These are phyloP conservation scores for Neodiprion lecontei DNA, from an alignment of 1,140 invertebrate species.

Conservation along the genomic window DNA sequence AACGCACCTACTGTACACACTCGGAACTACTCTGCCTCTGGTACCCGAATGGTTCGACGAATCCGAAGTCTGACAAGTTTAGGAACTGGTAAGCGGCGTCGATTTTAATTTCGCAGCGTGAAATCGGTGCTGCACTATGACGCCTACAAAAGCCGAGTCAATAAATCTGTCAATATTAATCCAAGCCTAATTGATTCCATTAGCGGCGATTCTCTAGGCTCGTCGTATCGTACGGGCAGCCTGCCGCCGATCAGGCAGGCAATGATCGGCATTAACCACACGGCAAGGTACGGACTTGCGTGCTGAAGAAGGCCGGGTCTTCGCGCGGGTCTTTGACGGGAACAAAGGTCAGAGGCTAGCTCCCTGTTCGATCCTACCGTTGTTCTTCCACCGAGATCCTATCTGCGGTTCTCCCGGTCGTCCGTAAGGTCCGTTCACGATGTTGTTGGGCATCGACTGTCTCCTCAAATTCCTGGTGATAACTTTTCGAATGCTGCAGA, in stretches of 20 bases:
- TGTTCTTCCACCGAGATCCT: not conserved
- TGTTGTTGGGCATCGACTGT: too few relatives aligned
- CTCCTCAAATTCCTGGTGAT: too few relatives aligned
- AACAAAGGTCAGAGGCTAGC: constrained; percentile 13
- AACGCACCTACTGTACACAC: too few relatives aligned
- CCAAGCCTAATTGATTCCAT: constrained; percentile 49
- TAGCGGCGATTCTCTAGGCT: constrained; percentile 33
- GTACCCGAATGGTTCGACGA: too few relatives aligned
- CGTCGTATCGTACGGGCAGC: constrained; percentile 3
- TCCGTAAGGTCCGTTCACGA: too few relatives aligned
- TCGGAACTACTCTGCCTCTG: too few relatives aligned
- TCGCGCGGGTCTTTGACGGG: not conserved
- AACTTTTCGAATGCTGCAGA: too few relatives aligned
- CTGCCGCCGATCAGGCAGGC: constrained; percentile 13
- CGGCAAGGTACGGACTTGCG: not conserved
- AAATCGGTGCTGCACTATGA: constrained; percentile 34
- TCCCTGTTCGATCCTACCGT: constrained; percentile 15
- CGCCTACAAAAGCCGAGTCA: constrained; percentile 45
- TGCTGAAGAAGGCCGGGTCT: not conserved
- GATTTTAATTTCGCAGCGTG: constrained; percentile 40
- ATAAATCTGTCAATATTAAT: constrained; percentile 55
- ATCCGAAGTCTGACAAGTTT: too few relatives aligned
- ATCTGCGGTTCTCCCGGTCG: not conserved
- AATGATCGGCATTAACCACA: not conserved
- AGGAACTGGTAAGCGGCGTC: constrained; percentile 27